Evolutionary conservation across 2,888 invertebrate genomes (phyloP), one percentile per base, ranked within the genome.

Genomic region (Scelioninae gen. 2): DNA sequence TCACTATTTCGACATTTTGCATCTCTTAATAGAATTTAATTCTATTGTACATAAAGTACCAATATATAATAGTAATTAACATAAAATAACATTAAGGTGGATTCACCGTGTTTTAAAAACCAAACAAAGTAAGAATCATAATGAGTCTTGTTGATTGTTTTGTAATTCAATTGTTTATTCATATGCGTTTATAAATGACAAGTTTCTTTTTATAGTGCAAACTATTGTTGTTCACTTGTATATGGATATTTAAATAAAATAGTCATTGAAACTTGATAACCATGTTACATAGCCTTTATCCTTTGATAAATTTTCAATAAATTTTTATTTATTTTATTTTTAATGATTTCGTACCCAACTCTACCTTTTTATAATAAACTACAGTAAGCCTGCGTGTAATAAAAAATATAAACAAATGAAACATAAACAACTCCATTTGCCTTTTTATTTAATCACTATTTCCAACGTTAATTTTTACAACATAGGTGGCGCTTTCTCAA

Each of bases 161-260:
- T 48, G 25, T 60, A 37, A 60, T 60, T 37, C 48, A 48, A 60
- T 60, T 60, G 60, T 60, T 60, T 60, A 60, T 60, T 28, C n/a
- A 10, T 48, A 39, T 39, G 13, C 16, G 19, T 57, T 57, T 43
- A 31, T 16, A 25, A 31, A 18, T 57, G 15, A 60, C 45, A 25
- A 48, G 35, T 60, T 60, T 48, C 48, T 48, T 60, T 60, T 60
- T 60, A 18, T 60, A 48, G 39, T n/a, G 39, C 15, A 10, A 45
- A 57, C 45, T 2, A 60, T 60, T 60, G 60, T 60, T 60, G 60
- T 60, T 57, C 43, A 16, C 48, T 60, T 60, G 18, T 39, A 60
- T 28, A 37, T 46, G 58, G 46, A 37, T 60, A 60, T 60, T 60
- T 60, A 60, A 60, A 60, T 60, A 48, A 60, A 60, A 60, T 60